These are phyloP conservation scores for Acrobasis repandana DNA, from an alignment of 2,888 invertebrate species.

Conservation along the genomic window DNA sequence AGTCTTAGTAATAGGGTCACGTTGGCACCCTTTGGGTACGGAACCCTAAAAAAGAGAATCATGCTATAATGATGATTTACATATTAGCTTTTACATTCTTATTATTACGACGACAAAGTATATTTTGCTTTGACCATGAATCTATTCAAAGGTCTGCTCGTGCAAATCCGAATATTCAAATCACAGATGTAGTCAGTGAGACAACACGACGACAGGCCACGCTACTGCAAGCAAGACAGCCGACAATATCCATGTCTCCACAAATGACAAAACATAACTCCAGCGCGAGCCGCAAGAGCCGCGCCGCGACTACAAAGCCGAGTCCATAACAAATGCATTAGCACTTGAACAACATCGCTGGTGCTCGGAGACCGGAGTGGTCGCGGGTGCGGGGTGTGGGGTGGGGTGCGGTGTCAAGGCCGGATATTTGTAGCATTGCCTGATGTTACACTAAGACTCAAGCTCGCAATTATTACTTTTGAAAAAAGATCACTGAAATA, in stretches of 20 bases:
- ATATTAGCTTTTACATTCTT: too few species aligned
- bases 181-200: not conserved
- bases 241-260: not conserved
- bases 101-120: too few species aligned
- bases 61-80: too few species aligned
- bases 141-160: not conserved
- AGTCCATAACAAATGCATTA: conserved; percentile 17
- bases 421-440: not conserved
- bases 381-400: not conserved
- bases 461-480: too few species aligned
- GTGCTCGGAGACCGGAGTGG: not conserved
- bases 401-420: conserved; percentile 6
- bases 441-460: too few species aligned
- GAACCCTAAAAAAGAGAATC: too few species aligned
- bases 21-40: too few species aligned
- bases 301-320: not conserved
- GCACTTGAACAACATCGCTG: conserved; percentile 4
- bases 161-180: too few species aligned
- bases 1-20: too few species aligned
- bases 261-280: not conserved
- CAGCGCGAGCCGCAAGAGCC: not conserved
- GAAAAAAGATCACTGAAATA: too few species aligned
- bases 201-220: not conserved
- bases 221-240: not conserved
- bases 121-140: too few species aligned